Evolutionary conservation across 2,113 vertebrate genomes (phyloP), one percentile per base, ranked within the genome.

Genomic region (Austrofundulus limnaeus): DNA sequence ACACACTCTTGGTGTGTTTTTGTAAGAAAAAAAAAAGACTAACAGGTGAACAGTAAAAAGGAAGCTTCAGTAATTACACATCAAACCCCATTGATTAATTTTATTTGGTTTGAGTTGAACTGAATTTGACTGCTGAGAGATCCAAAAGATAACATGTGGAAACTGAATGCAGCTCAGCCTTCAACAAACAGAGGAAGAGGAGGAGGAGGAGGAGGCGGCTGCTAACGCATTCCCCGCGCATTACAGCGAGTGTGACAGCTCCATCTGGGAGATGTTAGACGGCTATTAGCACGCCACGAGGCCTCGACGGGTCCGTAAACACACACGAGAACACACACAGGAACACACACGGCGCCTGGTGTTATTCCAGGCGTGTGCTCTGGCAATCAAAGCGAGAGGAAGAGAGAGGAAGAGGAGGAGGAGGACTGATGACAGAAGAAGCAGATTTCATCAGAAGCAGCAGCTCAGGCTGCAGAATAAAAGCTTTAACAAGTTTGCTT

Each of bases 251-350:
- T 73, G 71, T 77, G 64, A 72, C 65, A 72, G 75, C 78, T 73
- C 72, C 82, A 84, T 84, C 75, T 81, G 82, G 78, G 69, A 81
- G 65, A 79, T 39, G 76, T 85, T 85, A 82, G 75, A 68, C 59
- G 52, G 69, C 80, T 79, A 80, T 85, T 77, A 82, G 70, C 60
- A 52, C 63, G 63, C 66, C 69, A 79, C 70, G 49, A 64, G 51
- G 70, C 66, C 42, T 55, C 70, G 48, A 54, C 48, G 47, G 47
- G 11, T 43, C 48, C 57, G 62, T 62, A 47, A 55, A 46, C 60
- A 52, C 59, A 51, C 38, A 59, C 43, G 46, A 20, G 47, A 28
- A 25, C 52, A 48, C 31, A 34, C 31, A 34, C 31, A 9, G 31
- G 31, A 54, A 57, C 42, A 66, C 48, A 68, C 59, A 52, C 55